Percentiles rank a stretch among this genome's conserved stretches.
Conservation (phyloP, 2,888 invertebrate genomes). For the Netelia melanura region DNA sequence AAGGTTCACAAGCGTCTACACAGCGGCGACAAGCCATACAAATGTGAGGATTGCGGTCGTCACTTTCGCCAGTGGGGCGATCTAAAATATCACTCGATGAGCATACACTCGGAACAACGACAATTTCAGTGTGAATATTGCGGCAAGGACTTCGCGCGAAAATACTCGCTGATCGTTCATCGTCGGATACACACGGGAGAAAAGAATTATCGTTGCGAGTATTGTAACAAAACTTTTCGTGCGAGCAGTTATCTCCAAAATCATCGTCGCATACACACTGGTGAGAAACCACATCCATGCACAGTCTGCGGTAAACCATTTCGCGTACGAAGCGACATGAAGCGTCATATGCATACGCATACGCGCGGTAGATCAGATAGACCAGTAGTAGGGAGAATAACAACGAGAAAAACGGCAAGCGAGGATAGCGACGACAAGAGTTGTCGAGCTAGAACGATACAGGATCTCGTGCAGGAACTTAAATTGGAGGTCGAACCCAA, state of each 20-base stretch:
- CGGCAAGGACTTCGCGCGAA: conserved; percentile 94
- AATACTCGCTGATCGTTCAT: conserved; percentile 94
- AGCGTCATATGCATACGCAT: conserved; percentile 92
- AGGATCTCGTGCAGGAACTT: conserved; percentile 81
- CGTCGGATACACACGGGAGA: conserved; percentile 95
- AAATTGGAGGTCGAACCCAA: conserved; percentile 81
- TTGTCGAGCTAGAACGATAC: conserved; percentile 75
- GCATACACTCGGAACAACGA: conserved; percentile 93
- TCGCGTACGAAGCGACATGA: conserved; percentile 93
- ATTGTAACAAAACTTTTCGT: conserved; percentile 93
- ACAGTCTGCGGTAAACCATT: conserved; percentile 92
- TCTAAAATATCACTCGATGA: conserved; percentile 93
- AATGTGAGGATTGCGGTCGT: conserved; percentile 92
- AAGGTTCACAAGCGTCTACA: conserved; percentile 92
- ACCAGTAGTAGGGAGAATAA: conserved; percentile 63
- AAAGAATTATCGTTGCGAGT: conserved; percentile 94
- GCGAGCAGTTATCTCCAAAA: conserved; percentile 94
- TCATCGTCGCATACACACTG: conserved; percentile 94
- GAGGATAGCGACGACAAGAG: conserved; percentile 68
- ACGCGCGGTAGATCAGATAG: conserved; percentile 81
- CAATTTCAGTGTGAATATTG: conserved; percentile 95
- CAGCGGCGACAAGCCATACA: conserved; percentile 94
- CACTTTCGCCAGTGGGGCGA: conserved; percentile 96
- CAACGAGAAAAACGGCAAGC: conserved; percentile 65
- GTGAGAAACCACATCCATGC: conserved; percentile 92